Evolutionary conservation across 2,888 invertebrate species (phyloP), one percentile per base, ranked within the genome.

Genomic region (Ormia ochracea): DNA sequence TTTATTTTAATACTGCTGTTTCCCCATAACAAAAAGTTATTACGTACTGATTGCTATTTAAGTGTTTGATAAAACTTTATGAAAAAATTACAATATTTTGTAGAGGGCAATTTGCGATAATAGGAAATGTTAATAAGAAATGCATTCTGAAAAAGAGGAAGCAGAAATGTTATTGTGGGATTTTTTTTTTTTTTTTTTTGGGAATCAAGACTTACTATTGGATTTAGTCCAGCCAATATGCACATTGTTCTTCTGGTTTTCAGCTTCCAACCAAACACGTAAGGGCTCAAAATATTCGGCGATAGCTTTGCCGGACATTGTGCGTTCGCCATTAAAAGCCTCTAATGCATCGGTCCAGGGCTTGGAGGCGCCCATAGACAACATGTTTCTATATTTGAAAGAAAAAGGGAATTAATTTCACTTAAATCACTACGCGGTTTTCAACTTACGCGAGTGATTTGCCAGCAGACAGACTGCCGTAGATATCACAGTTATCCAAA

Each of bases 311-410:
- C 94, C 94, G 78, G 93, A 92, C 94, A 96, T 95, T 68, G 91
- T 91, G 84, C 94, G 90, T 85, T 93, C 93, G 0, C 96, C 96
- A 0, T 95, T 96, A 33, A 96, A 91, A 7, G 91, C 92, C 87
- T 95, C 93, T 92, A 98, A 93, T 74, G 95, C 96, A 83, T 96
- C 96, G n/a, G 93, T 94, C 95, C 96, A 96, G 1, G 94, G 94
- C 83, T 91, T 92, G 0, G 95, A 94, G 0, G 93, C 92, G 3
- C 95, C 95, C 91, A 95, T 89, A 81, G 92, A 91, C 33, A 94
- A 90, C 94, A 94, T 94, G 82, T 92, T 91, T 12, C 94, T 94
- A 21, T n/a, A 63, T 17, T 14, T 6, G 2, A 17, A 38, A 3
- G 6, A n/a, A n/a, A n/a, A n/a, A n/a, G n/a, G n/a, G 0, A n/a